These are phyloP conservation scores for Parochlus steinenii DNA, from an alignment of 2,888 invertebrate genomes.

Conservation along the genomic window DNA sequence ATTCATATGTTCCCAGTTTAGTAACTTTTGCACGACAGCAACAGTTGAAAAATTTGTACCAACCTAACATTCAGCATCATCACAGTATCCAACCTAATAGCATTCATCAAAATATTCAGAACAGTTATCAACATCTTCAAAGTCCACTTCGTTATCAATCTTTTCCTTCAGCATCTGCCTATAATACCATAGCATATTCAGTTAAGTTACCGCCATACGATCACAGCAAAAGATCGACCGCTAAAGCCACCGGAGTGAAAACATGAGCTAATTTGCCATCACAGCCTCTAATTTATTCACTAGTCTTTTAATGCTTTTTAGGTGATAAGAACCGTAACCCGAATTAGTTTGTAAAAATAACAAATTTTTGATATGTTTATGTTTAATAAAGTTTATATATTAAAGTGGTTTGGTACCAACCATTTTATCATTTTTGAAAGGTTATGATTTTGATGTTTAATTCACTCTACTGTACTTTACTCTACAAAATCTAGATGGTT, in stretches of 20 bases:
- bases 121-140: constrained; percentile 19
- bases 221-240: constrained; percentile 11
- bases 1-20: constrained; percentile 43
- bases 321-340: constrained; percentile 7
- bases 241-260: constrained; percentile 7
- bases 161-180: constrained; percentile 21
- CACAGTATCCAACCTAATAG: constrained; percentile 14
- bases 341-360: neutral
- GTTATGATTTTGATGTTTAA: no score
- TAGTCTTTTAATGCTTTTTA: neutral
- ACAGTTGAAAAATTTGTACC: constrained; percentile 15
- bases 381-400: constrained; percentile 3
- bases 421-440: no score
- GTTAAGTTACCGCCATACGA: constrained; percentile 15
- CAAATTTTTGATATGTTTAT: constrained; percentile 1
- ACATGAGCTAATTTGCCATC: neutral
- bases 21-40: constrained; percentile 24
- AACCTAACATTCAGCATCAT: constrained; percentile 15
- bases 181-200: constrained; percentile 21
- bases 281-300: neutral
- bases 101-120: constrained; percentile 14
- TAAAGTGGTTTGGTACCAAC: no score
- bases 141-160: no score
- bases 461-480: no score
- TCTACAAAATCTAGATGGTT: no score